Evolutionary conservation across 2,888 invertebrate species (phyloP).

Genomic region (Callimorpha dominula): DNA sequence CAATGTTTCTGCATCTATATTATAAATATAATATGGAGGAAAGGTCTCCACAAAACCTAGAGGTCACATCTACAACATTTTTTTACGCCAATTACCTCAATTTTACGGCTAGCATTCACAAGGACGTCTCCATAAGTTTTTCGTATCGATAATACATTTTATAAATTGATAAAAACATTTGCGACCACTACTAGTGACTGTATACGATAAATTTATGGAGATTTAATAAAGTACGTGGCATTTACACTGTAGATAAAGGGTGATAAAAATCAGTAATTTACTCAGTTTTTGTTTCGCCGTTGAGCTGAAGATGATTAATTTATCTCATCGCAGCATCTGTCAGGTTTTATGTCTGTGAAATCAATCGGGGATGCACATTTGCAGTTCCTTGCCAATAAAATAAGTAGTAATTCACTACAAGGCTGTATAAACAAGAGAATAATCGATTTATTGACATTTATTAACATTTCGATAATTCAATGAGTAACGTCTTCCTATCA

Average conservation of each 20-base stretch:
- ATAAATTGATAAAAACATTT: constrained; percentile 31
- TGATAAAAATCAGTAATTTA: constrained; percentile 42
- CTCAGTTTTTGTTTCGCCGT: constrained; percentile 30
- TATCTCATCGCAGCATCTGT: constrained; percentile 25
- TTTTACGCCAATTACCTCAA: constrained; percentile 5
- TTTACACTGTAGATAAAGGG: constrained; percentile 48
- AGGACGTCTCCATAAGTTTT: constrained; percentile 8
- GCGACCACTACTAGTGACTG: constrained; percentile 27
- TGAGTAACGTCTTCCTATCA: neutral
- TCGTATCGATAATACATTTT: constrained; percentile 15
- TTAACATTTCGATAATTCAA: neutral
- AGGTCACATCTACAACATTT: neutral
- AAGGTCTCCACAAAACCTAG: constrained; percentile 5
- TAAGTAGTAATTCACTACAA: constrained; percentile 6
- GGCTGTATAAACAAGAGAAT: neutral
- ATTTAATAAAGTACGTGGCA: constrained; percentile 52
- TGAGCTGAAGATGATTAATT: constrained; percentile 48
- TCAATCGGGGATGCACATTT: constrained; percentile 27
- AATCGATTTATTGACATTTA: neutral
- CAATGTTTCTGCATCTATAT: neutral
- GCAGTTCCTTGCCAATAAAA: constrained; percentile 18
- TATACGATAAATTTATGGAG: constrained; percentile 48
- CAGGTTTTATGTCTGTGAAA: constrained; percentile 33
- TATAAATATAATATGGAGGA: neutral
- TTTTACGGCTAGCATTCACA: constrained; percentile 12